phyloP scores from a whole-genome alignment of 2,797 vertebrate genomes.

The Sphenopsis melanotis region DNA sequence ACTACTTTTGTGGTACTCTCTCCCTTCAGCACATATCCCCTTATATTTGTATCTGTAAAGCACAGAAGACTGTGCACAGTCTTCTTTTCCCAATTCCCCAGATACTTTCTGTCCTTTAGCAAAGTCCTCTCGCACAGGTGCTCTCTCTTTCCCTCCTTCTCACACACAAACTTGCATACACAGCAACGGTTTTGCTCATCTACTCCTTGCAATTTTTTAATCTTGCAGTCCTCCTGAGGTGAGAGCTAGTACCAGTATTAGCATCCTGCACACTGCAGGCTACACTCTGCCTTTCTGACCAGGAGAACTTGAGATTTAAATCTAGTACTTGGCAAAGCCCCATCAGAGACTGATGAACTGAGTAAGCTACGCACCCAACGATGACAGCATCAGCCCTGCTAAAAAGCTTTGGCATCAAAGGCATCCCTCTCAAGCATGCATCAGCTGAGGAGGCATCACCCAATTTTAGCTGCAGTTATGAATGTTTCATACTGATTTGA shows the following conservation, averaged over 20 bases:
- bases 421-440: neutral
- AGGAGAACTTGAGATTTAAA: neutral
- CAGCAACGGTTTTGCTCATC: neutral
- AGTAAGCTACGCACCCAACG: neutral
- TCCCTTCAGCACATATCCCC: neutral
- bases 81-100: neutral
- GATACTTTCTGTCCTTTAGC: neutral
- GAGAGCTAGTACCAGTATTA: neutral
- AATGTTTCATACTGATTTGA: slow-evolving; percentile 37
- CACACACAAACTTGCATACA: neutral
- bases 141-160: neutral
- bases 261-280: neutral
- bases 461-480: slow-evolving; percentile 17
- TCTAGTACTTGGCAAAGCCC: neutral
- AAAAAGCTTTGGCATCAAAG: slow-evolving; percentile 17
- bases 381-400: neutral
- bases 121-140: neutral
- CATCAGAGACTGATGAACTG: neutral
- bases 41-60: neutral
- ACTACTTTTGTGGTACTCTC: neutral
- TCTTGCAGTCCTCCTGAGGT: neutral
- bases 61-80: neutral
- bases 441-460: neutral
- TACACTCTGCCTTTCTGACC: neutral
- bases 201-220: neutral